Base-by-base conservation (phyloP, 2,797 vertebrate species). In the Dipus sagitta region DNA sequence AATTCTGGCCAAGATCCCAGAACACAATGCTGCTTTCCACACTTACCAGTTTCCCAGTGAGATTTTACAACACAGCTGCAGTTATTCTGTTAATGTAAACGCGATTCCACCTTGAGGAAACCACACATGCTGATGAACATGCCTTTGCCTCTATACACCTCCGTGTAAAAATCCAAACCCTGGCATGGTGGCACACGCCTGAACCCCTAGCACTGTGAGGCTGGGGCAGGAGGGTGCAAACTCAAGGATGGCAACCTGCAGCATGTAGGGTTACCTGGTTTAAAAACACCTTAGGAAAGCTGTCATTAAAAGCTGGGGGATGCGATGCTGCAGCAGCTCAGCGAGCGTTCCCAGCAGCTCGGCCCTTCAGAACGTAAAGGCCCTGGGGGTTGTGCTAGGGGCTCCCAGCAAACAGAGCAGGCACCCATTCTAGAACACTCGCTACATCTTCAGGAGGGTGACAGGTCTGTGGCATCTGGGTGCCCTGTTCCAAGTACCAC, bases 21-120 rank as follows among this genome's bases (percentile, higher is more conserved):
- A 86, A 95, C 78, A 82, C 23, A 76, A 92, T 62, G 54, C 34
- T 42, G 20, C 42, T 34, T 93, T 82, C 71, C 10, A 75, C 65
- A 85, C 3, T 58, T 58, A 76, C 6, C 67, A 47, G 38, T 23
- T 85, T 96, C 92, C 88, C 76, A 58, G 13, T 82, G 47, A 80
- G 28, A 52, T 80, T 87, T 81, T 87, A 88, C 23, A 88, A 75
- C n/a, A 87, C 68, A 88, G 32, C 58, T n/a, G 81, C 47, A 88
- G 68, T 75, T 76, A 54, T 75, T 94, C 72, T 70, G 58, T 60
- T 70, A 80, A 68, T 34, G 67, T 72, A 60, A 68, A 32, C 10
- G 24, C 28, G 60, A 14, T 28, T 23, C 26, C 42, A 74, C 52
- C 70, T 87, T 62, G 52, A 91, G 32, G 78, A 96, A 91, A 74